Evolutionary conservation across 1,140 invertebrate species (phyloP), one percentile per base, ranked within the genome.

Genomic region (Solenopsis fugax): DNA sequence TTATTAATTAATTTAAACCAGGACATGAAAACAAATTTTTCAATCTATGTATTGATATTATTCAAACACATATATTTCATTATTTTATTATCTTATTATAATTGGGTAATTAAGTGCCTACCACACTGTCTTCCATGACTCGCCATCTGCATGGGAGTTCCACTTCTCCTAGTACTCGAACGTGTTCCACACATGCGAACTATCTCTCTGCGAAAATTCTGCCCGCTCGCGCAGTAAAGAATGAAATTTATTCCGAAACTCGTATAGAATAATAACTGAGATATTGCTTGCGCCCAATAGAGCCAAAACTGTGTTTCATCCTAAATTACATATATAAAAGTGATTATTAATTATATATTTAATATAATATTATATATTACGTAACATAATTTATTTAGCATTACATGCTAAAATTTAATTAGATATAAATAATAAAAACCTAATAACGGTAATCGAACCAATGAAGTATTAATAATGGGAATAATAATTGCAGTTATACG

Each of bases 161-260:
- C 64, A 64, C 88, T 91, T 86, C 89, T 89, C 4, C 18, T 18
- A 5, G 52, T 81, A 94, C 87, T 84, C 94, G 89, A 89, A 91
- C 94, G 90, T 34, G 93, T 87, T 45, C 93, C 90, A 69, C 95
- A 95, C 18, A 96, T 88, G 1, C 90, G 82, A 1, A 92, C 54
- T 3, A 97, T 93, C 2, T 96, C 96, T 86, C 96, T 96, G 41
- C 97, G 95, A 93, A 98, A 98, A 94, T 98, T 98, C 92, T 97
- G 96, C 4, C 98, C 98, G 88, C 96, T 97, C 77, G 97, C 96
- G 92, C 97, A 98, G 94, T 98, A 98, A 21, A 98, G 95, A n/a
- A 97, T 95, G 93, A 98, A 98, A 95, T 98, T 98, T 67, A 98
- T 97, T 67, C 97, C 97, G 92, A 98, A 98, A 94, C 98, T 98